Conservation (phyloP, 2,113 vertebrate species). For the Carassius gibelio region DNA sequence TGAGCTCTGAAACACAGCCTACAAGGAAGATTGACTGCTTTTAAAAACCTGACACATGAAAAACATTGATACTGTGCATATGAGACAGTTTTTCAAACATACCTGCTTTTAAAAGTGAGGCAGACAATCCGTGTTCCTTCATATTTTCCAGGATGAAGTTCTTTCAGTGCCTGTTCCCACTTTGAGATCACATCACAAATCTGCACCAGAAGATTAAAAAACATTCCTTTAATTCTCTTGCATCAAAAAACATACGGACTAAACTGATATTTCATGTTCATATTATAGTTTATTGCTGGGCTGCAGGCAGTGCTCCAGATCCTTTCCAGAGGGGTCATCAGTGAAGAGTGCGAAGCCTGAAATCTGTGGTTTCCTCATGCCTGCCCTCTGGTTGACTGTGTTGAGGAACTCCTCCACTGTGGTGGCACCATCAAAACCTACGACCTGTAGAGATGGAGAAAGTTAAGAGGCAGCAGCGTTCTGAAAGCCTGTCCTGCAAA, state of each 20-base stretch:
- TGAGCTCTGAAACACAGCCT: conserved; percentile 85
- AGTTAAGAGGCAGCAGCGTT: not conserved
- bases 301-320: conserved; percentile 85
- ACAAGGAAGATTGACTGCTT: conserved; percentile 26
- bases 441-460: conserved; percentile 74
- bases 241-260: not conserved
- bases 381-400: conserved; percentile 82
- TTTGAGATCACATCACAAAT: conserved; percentile 92
- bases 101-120: conserved; percentile 89
- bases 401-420: conserved; percentile 86
- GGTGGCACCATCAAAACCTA: conserved; percentile 88
- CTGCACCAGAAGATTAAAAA: conserved; percentile 62
- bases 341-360: conserved; percentile 85
- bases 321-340: conserved; percentile 85
- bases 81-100: conserved; percentile 1
- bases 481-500: not conserved
- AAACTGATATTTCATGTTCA: not conserved
- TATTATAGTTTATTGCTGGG: conserved; percentile 53
- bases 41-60: not conserved
- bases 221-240: not conserved
- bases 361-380: conserved; percentile 81
- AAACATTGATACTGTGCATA: not conserved
- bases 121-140: conserved; percentile 87
- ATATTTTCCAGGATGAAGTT: conserved; percentile 86
- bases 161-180: conserved; percentile 89